Conservation (phyloP, 2,888 invertebrate species). For the Bellardia pandia region DNA sequence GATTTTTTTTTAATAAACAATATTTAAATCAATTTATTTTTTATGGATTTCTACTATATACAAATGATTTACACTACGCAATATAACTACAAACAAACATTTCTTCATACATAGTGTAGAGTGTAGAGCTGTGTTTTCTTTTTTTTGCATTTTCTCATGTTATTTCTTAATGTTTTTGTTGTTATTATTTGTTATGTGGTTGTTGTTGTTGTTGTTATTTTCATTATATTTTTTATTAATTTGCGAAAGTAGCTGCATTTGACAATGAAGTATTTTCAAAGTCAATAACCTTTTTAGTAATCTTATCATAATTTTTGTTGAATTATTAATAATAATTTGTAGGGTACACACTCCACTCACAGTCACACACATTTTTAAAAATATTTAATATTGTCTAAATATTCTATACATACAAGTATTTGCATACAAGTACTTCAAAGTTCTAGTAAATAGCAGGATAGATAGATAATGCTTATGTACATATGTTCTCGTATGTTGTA, state of each 20-base stretch:
- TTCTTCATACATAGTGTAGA: not conserved
- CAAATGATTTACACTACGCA: slow-evolving; percentile 50
- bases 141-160: slow-evolving; percentile 48
- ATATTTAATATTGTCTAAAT: not conserved
- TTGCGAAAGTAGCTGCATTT: slow-evolving; percentile 67
- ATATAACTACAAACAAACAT: not conserved
- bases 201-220: slow-evolving; percentile 35
- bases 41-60: slow-evolving; percentile 58
- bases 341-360: not conserved
- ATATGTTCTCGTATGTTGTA: too few relatives aligned
- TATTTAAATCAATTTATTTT: slow-evolving; percentile 68
- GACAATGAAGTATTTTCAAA: slow-evolving; percentile 67
- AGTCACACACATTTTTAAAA: not conserved
- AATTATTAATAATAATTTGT: slow-evolving; percentile 51
- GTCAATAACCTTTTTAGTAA: slow-evolving; percentile 69
- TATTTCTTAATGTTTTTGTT: slow-evolving; percentile 50
- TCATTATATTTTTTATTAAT: slow-evolving; percentile 51
- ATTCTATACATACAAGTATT: not conserved
- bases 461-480: too few relatives aligned
- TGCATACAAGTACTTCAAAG: not conserved
- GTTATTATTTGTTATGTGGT: slow-evolving; percentile 15
- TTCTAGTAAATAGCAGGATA: too few relatives aligned
- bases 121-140: slow-evolving; percentile 9
- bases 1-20: slow-evolving; percentile 58
- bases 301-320: slow-evolving; percentile 67